These are phyloP conservation scores for Euwallacea fornicatus DNA, from an alignment of 1,140 invertebrate species.

Conservation along the genomic window DNA sequence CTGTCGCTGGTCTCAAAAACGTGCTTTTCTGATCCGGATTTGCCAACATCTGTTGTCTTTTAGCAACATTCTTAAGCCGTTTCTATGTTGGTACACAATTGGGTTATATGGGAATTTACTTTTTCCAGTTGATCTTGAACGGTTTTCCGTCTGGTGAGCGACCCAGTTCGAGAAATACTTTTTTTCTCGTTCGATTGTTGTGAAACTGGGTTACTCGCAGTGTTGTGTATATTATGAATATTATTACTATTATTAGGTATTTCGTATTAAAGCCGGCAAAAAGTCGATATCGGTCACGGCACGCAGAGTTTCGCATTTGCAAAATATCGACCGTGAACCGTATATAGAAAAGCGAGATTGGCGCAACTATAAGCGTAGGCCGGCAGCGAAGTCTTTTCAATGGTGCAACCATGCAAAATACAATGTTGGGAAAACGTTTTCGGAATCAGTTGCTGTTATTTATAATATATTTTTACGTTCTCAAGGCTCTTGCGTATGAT, in stretches of 20 bases:
- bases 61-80: no score
- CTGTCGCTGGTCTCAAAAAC: not conserved
- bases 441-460: constrained; percentile 17
- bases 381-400: constrained; percentile 6
- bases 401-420: constrained; percentile 10
- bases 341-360: constrained; percentile 24
- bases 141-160: no score
- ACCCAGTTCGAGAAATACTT: no score
- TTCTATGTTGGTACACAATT: no score
- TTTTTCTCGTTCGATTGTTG: no score
- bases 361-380: not conserved
- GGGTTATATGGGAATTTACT: no score
- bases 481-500: constrained; percentile 26
- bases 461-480: constrained; percentile 27
- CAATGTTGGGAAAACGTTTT: constrained; percentile 37
- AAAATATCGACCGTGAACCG: constrained; percentile 31
- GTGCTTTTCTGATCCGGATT: no score
- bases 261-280: not conserved
- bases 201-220: no score
- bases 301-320: constrained; percentile 27
- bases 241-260: not conserved
- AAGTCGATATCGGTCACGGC: constrained; percentile 3
- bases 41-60: no score
- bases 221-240: no score
- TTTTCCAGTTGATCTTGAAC: no score